Evolutionary conservation across 2,888 invertebrate species (phyloP), one percentile per base, ranked within the genome.

Genomic region (Acanthosepion pharaonis): DNA sequence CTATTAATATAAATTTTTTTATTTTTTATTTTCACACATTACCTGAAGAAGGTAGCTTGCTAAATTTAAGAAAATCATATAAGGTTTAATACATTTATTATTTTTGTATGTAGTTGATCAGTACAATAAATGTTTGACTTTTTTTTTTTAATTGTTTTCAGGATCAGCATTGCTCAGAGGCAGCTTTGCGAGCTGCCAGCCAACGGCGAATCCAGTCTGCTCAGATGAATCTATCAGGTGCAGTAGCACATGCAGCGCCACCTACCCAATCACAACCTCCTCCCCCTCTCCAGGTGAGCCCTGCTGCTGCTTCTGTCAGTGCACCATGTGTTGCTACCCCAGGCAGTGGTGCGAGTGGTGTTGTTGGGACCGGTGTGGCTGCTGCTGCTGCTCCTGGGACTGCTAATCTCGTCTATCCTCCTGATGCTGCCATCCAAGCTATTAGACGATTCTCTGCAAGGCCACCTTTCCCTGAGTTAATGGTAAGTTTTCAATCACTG

Each of bases 351-450:
- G 51, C 53, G 93, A 93, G 93, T 51, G 93, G 93, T 93, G 93
- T 51, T 93, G 93, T 51, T 93, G 93, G 93, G 53, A 93, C 51
- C 93, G 49, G 93, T 9, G 92, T 95, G n/a, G 92, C 95, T 9
- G 94, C 94, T 59, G 92, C 95, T n/a, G 95, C 96, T 18, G 94
- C 96, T 59, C 95, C 95, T 94, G 95, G 95, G 49, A 98, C 93
- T 98, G 98, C 98, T 97, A 93, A 93, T 93, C 98, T 99, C n/a
- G 99, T 99, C 25, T 99, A 99, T 97, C 99, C 98, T 93, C 99
- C 98, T 11, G 99, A 99, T 97, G 99, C 99, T 25, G 99, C 99
- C 6, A 98, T 99, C 95, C 99, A 99, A 96, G 99, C 99, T 0
- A 99, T 99, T 95, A 98, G 99, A 97, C 98, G 99, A 96, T 99